These are phyloP conservation scores for Nyctibius bracteatus DNA, from an alignment of 2,113 vertebrate species.

Conservation along the genomic window DNA sequence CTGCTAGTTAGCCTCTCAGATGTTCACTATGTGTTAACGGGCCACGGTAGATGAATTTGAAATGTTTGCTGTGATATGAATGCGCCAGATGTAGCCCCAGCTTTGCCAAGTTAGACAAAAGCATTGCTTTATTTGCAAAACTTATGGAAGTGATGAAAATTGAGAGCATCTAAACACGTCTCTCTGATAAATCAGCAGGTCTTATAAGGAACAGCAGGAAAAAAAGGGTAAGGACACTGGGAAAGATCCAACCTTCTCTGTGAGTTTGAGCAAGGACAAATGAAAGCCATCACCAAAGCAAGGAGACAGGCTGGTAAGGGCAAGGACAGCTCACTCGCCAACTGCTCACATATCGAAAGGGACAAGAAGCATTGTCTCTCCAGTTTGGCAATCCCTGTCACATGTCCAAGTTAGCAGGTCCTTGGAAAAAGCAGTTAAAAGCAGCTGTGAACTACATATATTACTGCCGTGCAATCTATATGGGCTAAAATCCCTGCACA, in stretches of 20 bases:
- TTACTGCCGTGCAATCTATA: background rate
- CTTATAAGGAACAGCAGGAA: background rate
- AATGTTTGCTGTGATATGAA: background rate
- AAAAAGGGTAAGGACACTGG: background rate
- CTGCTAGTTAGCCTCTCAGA: background rate
- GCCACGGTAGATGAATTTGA: background rate
- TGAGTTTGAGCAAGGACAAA: background rate
- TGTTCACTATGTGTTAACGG: background rate
- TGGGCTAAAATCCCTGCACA: background rate
- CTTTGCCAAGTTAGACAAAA: background rate
- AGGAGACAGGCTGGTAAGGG: background rate
- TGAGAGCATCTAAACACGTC: background rate
- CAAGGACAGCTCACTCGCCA: background rate
- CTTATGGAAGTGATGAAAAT: background rate
- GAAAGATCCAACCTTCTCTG: background rate
- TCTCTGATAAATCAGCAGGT: background rate
- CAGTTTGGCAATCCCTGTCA: background rate
- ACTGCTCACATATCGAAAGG: background rate
- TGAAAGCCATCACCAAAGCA: background rate
- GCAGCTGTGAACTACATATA: background rate
- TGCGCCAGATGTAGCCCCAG: background rate
- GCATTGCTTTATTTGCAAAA: background rate
- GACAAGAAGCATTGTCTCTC: background rate
- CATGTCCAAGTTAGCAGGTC: background rate
- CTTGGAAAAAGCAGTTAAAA: background rate